phyloP scores from a whole-genome alignment of 2,888 invertebrate genomes.

The Theristus sp. region DNA sequence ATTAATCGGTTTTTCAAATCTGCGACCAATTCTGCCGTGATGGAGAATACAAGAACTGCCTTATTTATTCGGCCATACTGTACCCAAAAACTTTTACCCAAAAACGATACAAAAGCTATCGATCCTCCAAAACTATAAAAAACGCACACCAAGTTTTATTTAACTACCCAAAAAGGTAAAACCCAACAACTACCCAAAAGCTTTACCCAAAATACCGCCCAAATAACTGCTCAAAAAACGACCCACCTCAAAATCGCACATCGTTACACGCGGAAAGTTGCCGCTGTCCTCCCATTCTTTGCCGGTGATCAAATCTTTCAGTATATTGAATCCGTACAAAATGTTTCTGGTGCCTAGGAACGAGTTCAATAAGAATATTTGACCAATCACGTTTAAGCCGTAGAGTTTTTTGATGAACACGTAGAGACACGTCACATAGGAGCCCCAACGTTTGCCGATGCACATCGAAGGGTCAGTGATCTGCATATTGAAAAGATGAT shows the following conservation, averaged over 20 bases:
- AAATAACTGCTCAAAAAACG: neutral
- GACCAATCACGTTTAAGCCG: slow-evolving; percentile 26
- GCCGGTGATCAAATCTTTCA: slow-evolving; percentile 27
- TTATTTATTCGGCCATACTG: no score
- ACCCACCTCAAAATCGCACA: slow-evolving; percentile 30
- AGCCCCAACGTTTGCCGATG: slow-evolving; percentile 29
- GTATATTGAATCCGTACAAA: slow-evolving; percentile 30
- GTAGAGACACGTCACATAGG: slow-evolving; percentile 30
- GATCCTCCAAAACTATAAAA: no score
- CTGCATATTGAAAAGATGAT: slow-evolving; percentile 12
- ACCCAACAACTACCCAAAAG: no score
- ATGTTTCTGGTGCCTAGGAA: slow-evolving; percentile 30
- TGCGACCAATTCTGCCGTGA: no score
- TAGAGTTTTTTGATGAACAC: slow-evolving; percentile 30
- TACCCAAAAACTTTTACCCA: no score
- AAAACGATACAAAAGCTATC: no score
- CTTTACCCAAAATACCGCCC: no score
- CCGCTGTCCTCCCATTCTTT: slow-evolving; percentile 29
- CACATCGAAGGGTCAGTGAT: slow-evolving; percentile 27
- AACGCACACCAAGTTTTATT: no score
- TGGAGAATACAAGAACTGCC: no score
- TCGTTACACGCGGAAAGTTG: slow-evolving; percentile 30
- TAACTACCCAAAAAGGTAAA: no score
- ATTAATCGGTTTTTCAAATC: no score
- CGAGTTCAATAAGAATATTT: slow-evolving; percentile 30